Percentiles rank a stretch among this genome's conserved stretches.
Evolutionary conservation across 2,888 invertebrate genomes (phyloP).

Genomic region (Drosophila tanythrix): DNA sequence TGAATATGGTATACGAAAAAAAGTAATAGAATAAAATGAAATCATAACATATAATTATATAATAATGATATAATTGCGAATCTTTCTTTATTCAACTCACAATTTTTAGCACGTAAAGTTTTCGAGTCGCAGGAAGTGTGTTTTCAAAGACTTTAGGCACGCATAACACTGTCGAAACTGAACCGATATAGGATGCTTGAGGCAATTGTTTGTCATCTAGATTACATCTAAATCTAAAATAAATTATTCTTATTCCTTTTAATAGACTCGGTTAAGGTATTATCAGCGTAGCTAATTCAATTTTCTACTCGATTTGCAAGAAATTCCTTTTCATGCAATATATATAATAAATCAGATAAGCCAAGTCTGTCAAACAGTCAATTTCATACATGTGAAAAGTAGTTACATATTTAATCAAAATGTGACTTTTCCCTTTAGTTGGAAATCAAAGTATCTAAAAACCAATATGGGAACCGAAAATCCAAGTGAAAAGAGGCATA

Average conservation of each 20-base stretch:
- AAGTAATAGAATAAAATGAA: neutral
- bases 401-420: no score
- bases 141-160: neutral
- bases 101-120: neutral
- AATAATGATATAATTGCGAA: neutral
- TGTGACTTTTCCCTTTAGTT: neutral
- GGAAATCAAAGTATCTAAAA: constrained; percentile 3
- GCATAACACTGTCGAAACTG: neutral
- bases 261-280: neutral
- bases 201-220: neutral
- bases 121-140: neutral
- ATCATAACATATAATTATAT: neutral
- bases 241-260: neutral
- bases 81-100: neutral
- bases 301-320: no score
- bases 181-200: neutral
- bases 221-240: no score
- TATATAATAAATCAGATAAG: neutral
- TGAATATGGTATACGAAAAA: neutral
- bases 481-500: neutral
- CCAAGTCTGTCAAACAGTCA: neutral
- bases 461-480: neutral
- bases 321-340: neutral
- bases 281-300: neutral
- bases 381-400: neutral